Evolutionary conservation across 2,113 vertebrate genomes (phyloP).

Genomic region (Archilochus colubris): DNA sequence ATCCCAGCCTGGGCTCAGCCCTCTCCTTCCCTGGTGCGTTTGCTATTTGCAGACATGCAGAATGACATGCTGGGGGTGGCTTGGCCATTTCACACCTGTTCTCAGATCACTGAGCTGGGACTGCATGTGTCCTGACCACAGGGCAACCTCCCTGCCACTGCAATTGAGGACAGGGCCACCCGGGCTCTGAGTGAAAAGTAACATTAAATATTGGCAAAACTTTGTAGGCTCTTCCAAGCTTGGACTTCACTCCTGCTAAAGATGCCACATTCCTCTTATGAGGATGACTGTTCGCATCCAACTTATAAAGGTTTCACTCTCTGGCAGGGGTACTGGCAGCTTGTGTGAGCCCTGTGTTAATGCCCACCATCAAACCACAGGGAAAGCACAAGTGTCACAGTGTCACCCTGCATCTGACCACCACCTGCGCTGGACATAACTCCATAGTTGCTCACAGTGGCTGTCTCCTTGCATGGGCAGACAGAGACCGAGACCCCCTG

Average conservation of each 20-base stretch:
- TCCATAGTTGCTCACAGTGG: accelerated
- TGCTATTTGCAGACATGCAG: accelerated
- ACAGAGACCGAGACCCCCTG: background rate
- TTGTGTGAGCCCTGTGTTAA: accelerated
- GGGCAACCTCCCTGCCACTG: background rate
- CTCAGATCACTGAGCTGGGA: background rate
- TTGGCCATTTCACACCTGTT: background rate
- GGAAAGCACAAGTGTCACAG: background rate
- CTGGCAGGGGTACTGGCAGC: background rate
- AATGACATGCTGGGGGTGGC: background rate
- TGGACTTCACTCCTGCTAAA: background rate
- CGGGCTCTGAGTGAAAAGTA: background rate
- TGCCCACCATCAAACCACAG: background rate
- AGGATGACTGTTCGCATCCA: background rate
- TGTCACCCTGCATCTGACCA: background rate
- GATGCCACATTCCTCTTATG: background rate
- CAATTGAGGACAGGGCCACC: background rate
- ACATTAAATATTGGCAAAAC: background rate
- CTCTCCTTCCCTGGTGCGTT: background rate
- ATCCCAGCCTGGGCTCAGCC: background rate
- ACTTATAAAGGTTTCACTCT: background rate
- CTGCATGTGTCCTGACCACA: accelerated
- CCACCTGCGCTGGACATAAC: background rate
- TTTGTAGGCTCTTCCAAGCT: background rate
- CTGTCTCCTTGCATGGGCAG: background rate